These are phyloP conservation scores for Triplophysa tibetana DNA, from an alignment of 2,113 vertebrate species.

Conservation along the genomic window DNA sequence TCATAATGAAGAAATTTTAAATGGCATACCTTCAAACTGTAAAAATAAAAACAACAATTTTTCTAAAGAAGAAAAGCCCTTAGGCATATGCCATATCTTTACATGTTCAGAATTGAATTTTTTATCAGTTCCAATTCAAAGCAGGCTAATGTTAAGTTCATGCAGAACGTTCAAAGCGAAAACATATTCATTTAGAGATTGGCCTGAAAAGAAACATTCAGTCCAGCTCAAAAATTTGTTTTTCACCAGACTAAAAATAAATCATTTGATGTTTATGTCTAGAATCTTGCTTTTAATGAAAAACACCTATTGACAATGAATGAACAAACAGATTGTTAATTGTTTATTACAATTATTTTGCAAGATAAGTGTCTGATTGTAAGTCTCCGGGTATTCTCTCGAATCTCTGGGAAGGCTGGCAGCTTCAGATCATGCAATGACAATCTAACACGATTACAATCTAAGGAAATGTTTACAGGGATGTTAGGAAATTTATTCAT, in stretches of 20 bases:
- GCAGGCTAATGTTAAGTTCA: not conserved
- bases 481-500: not conserved
- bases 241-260: not conserved
- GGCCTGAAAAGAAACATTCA: not conserved
- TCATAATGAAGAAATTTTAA: too few relatives aligned
- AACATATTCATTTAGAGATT: conserved; percentile 4
- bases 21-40: too few relatives aligned
- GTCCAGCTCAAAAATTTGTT: not conserved
- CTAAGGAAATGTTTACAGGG: not conserved
- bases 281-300: not conserved
- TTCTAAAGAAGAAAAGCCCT: too few relatives aligned
- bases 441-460: too few relatives aligned
- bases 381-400: not conserved
- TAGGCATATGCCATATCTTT: too few relatives aligned
- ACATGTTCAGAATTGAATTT: not conserved
- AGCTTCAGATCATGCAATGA: conserved; percentile 6
- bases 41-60: too few relatives aligned
- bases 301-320: conserved; percentile 5
- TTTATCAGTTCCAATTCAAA: not conserved
- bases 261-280: not conserved
- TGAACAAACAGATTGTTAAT: not conserved
- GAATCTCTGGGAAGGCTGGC: not conserved
- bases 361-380: not conserved
- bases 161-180: not conserved
- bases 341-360: not conserved